Conservation (phyloP, 2,797 vertebrate species). For the Rhadinocentrus ornatus region DNA sequence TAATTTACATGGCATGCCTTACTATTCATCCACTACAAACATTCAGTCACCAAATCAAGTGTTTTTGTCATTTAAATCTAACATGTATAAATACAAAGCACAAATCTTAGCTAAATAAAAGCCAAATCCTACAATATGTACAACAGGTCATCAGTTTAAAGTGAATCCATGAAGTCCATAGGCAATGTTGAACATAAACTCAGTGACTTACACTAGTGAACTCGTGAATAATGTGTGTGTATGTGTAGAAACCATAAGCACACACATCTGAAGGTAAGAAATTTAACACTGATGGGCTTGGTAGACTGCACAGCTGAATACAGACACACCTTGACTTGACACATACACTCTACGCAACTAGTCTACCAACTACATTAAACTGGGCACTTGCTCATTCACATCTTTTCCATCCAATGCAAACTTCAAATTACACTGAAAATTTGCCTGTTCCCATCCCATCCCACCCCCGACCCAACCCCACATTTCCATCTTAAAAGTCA, state of each 20-base stretch:
- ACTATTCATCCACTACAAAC: conserved; percentile 84
- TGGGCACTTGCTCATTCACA: conserved; percentile 79
- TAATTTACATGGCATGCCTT: conserved; percentile 85
- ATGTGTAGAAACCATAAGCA: conserved; percentile 63
- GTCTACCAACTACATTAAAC: conserved; percentile 79
- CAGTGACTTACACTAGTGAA: conserved; percentile 67
- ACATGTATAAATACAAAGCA: conserved; percentile 84
- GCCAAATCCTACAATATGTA: conserved; percentile 80
- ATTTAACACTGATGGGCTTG: conserved; percentile 80
- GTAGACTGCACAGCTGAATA: conserved; percentile 81
- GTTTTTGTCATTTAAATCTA: conserved; percentile 72
- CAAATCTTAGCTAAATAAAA: conserved; percentile 78
- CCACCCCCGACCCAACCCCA: conserved; percentile 3
- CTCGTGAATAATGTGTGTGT: conserved; percentile 54
- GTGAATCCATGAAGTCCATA: conserved; percentile 66
- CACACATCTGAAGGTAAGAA: conserved; percentile 63
- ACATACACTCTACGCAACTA: conserved; percentile 78
- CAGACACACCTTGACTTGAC: conserved; percentile 80
- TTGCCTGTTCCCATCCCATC: conserved; percentile 21
- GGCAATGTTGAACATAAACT: conserved; percentile 66
- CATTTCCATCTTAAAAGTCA: conserved; percentile 59
- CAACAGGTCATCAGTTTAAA: conserved; percentile 72
- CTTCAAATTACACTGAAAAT: conserved; percentile 73
- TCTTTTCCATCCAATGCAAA: conserved; percentile 74
- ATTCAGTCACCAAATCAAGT: conserved; percentile 82